phyloP scores from a whole-genome alignment of 30 jellyfish, hydroid and myxozoan genomes.

The Nemopilema nomurai region DNA sequence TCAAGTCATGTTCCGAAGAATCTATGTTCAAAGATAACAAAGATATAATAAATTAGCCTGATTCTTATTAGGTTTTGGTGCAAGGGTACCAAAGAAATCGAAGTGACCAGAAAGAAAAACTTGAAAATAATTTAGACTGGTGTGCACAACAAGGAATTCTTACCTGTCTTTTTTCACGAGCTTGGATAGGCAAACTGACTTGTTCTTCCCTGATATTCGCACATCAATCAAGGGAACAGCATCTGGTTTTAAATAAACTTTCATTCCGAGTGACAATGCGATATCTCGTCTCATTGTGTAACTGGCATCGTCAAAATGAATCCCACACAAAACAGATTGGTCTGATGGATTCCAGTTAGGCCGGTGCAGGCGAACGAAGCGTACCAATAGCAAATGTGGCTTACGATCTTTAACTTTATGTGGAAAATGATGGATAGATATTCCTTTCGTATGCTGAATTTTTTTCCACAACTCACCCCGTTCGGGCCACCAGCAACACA shows the following conservation, averaged over 20 bases:
- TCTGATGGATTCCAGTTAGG: constrained; percentile 25
- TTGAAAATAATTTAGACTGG: neutral
- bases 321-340: too few relatives aligned
- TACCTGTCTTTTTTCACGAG: neutral
- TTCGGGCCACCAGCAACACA: constrained; percentile 34
- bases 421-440: constrained; percentile 42
- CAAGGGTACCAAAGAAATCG: neutral
- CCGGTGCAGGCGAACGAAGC: constrained; percentile 43
- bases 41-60: neutral
- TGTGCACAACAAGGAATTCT: neutral
- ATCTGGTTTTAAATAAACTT: neutral
- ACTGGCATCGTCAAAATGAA: neutral
- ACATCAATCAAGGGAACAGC: neutral
- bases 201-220: neutral
- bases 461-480: constrained; percentile 27
- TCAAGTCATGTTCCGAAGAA: neutral
- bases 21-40: neutral
- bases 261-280: neutral
- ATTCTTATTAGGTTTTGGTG: neutral
- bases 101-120: neutral
- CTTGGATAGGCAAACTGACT: neutral
- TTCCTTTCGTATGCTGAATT: constrained; percentile 28
- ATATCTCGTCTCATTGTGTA: neutral
- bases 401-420: constrained; percentile 18
- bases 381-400: constrained; percentile 36